Conservation (phyloP, 2,888 invertebrate genomes). For the Lepidochitona cinerea region DNA sequence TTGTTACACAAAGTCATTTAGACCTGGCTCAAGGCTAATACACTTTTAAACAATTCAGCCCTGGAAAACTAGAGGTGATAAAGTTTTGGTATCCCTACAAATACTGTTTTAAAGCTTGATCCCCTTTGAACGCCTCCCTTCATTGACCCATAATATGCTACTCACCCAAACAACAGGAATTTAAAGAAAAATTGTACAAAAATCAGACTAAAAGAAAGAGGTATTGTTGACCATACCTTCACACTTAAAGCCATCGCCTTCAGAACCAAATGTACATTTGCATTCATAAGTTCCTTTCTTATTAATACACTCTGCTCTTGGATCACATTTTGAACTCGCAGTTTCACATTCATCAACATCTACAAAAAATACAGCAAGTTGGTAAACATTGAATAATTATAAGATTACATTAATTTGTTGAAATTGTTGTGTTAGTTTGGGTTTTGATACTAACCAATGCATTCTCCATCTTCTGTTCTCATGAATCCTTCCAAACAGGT, state of each 20-base stretch:
- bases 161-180: too few species aligned
- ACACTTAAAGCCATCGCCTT: constrained; percentile 15
- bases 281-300: constrained; percentile 91
- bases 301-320: constrained; percentile 89
- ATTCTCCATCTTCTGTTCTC: constrained; percentile 16
- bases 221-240: constrained; percentile 4
- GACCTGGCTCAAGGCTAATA: too few species aligned
- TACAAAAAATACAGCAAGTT: not conserved
- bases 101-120: too few species aligned
- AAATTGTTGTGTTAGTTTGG: not conserved
- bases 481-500: constrained; percentile 54
- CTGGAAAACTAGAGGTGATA: too few species aligned
- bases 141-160: too few species aligned
- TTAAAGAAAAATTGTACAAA: too few species aligned
- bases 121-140: too few species aligned
- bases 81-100: too few species aligned
- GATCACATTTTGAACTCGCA: constrained; percentile 78
- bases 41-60: too few species aligned
- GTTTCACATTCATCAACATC: constrained; percentile 28
- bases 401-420: not conserved
- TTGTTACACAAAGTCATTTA: too few species aligned
- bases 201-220: too few species aligned
- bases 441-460: not conserved
- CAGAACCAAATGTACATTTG: constrained; percentile 77
- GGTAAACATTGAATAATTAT: too few species aligned